Evolutionary conservation across 2,797 vertebrate genomes (phyloP).

Genomic region (Mus caroli): DNA sequence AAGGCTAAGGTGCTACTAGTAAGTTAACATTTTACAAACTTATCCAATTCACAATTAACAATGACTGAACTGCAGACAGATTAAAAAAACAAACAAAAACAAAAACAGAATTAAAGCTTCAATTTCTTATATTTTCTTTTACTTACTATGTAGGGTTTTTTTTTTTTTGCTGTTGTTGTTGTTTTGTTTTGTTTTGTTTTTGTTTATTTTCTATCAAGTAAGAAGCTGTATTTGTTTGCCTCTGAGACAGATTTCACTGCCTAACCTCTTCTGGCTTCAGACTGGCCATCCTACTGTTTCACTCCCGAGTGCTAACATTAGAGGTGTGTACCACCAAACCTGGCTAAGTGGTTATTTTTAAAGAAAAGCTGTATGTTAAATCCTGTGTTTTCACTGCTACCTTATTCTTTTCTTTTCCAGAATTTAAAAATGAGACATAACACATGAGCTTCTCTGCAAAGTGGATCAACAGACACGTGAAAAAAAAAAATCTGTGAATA

Average conservation of each 20-base stretch:
- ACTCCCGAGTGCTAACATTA: background rate
- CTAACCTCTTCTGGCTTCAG: background rate
- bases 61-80: background rate
- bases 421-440: constrained; percentile 14
- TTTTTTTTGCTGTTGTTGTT: too few species aligned
- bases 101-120: constrained; percentile 4
- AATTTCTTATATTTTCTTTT: constrained; percentile 5
- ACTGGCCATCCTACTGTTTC: background rate
- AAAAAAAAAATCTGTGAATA: constrained; percentile 27
- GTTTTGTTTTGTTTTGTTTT: too few species aligned
- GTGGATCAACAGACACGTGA: background rate
- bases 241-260: background rate
- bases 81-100: background rate
- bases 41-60: background rate
- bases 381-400: background rate
- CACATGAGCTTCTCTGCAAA: constrained; percentile 28
- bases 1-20: background rate
- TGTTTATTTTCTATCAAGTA: background rate
- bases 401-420: constrained; percentile 34
- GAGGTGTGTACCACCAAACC: background rate
- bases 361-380: background rate
- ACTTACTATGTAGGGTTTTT: background rate
- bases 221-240: background rate
- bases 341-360: background rate
- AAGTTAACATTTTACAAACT: background rate